These are phyloP conservation scores for Leptopterna dolabrata DNA, from an alignment of 2,888 invertebrate species.

Conservation along the genomic window DNA sequence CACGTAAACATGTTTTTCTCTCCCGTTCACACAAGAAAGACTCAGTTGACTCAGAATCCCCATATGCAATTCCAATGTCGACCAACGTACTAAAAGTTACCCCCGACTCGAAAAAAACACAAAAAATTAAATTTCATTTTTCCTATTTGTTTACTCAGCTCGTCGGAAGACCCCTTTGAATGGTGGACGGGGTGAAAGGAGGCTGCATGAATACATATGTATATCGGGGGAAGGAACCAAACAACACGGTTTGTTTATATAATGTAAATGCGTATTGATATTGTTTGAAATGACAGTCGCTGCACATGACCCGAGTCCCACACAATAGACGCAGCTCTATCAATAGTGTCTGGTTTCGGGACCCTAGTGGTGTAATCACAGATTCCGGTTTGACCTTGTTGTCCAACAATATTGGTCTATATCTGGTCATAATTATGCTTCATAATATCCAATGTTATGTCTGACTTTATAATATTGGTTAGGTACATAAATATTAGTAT, in stretches of 20 bases:
- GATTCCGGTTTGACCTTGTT: background rate
- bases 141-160: background rate
- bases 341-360: background rate
- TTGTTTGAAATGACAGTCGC: background rate
- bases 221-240: background rate
- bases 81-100: no score
- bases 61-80: no score
- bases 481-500: no score
- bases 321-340: background rate
- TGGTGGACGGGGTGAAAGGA: background rate
- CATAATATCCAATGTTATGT: background rate
- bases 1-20: no score
- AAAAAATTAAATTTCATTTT: background rate
- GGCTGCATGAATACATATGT: background rate
- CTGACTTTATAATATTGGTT: background rate
- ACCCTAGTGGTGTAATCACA: background rate
- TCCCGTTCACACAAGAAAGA: no score
- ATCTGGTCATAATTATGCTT: background rate
- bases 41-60: no score
- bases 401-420: background rate
- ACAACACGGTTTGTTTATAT: slow-evolving; percentile 5
- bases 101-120: background rate
- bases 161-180: background rate
- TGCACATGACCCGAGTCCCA: background rate
- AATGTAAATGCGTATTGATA: slow-evolving; percentile 24